phyloP scores from a whole-genome alignment of 1,140 invertebrate species.

The Epicauta chinensis region DNA sequence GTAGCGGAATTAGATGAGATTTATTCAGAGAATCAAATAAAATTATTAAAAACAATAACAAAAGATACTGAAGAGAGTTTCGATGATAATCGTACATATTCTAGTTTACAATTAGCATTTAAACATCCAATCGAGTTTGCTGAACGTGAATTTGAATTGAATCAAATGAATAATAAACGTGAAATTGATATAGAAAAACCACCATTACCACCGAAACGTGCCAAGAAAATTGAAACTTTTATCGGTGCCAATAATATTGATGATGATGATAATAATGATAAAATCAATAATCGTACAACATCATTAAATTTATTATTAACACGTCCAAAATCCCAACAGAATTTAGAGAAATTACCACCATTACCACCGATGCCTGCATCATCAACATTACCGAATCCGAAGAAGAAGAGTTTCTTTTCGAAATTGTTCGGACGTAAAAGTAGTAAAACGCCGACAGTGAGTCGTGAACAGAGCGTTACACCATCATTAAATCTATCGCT shows the following conservation, averaged over 20 bases:
- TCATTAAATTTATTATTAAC: slow-evolving; percentile 33
- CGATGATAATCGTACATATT: slow-evolving; percentile 70
- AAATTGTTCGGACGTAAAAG: slow-evolving; percentile 50
- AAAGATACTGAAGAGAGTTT: slow-evolving; percentile 47
- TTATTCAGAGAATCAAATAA: slow-evolving; percentile 52
- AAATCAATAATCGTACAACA: slow-evolving; percentile 21
- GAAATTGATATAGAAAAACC: slow-evolving; percentile 57
- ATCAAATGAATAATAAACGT: slow-evolving; percentile 44
- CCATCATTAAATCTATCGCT: slow-evolving; percentile 30
- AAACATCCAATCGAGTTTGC: slow-evolving; percentile 67
- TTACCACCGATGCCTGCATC: slow-evolving; percentile 36
- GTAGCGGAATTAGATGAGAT: slow-evolving; percentile 71
- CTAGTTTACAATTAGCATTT: slow-evolving; percentile 77
- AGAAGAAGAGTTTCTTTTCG: slow-evolving; percentile 59
- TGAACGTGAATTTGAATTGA: slow-evolving; percentile 31
- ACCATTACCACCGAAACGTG: slow-evolving; percentile 70
- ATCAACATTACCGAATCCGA: slow-evolving; percentile 48
- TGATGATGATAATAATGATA: neutral
- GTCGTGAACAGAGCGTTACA: slow-evolving; percentile 28
- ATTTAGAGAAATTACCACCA: slow-evolving; percentile 45
- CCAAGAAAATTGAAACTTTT: slow-evolving; percentile 53
- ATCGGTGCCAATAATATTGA: slow-evolving; percentile 19
- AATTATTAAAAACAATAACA: slow-evolving; percentile 19
- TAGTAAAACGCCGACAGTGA: slow-evolving; percentile 24
- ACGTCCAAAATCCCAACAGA: slow-evolving; percentile 43